Percentiles rank a stretch among this genome's conserved stretches.
phyloP scores from a whole-genome alignment of 2,888 invertebrate species.

The Branchipolynoe longqiensis region DNA sequence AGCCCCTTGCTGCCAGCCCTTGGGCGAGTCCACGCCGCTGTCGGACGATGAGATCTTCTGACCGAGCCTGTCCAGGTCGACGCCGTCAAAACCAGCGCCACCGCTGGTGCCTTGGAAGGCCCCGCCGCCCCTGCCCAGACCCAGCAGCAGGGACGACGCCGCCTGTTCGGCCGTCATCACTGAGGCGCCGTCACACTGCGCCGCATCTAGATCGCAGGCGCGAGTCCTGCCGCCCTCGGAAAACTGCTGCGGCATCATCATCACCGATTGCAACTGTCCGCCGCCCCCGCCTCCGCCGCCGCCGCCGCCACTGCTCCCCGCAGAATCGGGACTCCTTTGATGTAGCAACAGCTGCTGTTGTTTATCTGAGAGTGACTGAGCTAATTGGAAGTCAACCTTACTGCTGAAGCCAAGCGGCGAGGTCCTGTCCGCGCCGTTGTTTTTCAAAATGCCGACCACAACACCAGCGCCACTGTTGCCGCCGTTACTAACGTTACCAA shows the following conservation, averaged over 20 bases:
- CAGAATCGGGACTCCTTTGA: background rate
- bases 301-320: too few relatives aligned
- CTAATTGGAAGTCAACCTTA: constrained; percentile 32
- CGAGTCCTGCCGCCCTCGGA: constrained; percentile 23
- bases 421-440: constrained; percentile 6
- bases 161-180: background rate
- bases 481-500: too few relatives aligned
- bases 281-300: too few relatives aligned
- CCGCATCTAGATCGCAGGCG: background rate
- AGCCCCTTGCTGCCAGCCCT: constrained; percentile 23
- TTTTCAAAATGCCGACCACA: constrained; percentile 55
- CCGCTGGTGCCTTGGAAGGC: background rate
- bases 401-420: constrained; percentile 12
- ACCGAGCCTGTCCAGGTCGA: constrained; percentile 29
- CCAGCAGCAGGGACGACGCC: too few relatives aligned
- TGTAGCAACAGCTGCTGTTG: too few relatives aligned
- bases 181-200: constrained; percentile 15
- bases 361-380: background rate
- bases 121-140: background rate
- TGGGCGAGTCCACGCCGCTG: constrained; percentile 57
- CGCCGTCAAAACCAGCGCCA: too few relatives aligned
- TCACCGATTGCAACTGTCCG: constrained; percentile 16
- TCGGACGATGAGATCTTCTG: constrained; percentile 47
- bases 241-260: constrained; percentile 39
- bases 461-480: too few relatives aligned